Evolutionary conservation across 2,113 vertebrate genomes (phyloP).

Genomic region (Aegithalos caudatus): DNA sequence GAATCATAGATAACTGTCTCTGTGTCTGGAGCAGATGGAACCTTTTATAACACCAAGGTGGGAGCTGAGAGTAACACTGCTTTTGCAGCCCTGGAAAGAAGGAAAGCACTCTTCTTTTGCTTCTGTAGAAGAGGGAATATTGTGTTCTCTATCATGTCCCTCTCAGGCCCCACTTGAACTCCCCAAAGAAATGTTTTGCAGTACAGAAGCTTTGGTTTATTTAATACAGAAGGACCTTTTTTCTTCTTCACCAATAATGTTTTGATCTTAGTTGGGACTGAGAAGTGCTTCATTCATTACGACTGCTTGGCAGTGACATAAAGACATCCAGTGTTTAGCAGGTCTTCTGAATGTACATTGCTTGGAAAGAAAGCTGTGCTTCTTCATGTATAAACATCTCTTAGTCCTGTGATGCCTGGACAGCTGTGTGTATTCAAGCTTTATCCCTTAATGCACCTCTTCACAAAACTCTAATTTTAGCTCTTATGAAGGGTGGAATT

Average conservation of each 20-base stretch:
- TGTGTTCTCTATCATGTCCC: not conserved
- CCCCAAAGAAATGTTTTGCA: not conserved
- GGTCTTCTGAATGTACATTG: not conserved
- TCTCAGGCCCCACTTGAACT: conserved; percentile 22
- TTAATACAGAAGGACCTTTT: conserved; percentile 52
- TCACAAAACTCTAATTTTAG: not conserved
- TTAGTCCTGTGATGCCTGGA: not conserved
- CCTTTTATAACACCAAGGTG: not conserved
- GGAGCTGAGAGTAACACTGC: not conserved
- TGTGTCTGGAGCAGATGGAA: not conserved
- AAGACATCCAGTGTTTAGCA: conserved; percentile 44
- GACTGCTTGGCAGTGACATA: conserved; percentile 27
- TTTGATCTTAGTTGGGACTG: conserved; percentile 34
- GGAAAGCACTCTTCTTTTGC: not conserved
- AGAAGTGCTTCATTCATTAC: conserved; percentile 20
- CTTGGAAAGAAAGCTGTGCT: conserved; percentile 12
- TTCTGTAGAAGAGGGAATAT: not conserved
- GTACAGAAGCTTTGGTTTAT: conserved; percentile 4
- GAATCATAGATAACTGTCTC: not conserved
- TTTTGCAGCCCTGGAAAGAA: not conserved
- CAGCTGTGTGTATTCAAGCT: not conserved
- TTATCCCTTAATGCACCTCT: not conserved
- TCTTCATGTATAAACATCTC: conserved; percentile 12
- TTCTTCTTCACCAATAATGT: conserved; percentile 18
- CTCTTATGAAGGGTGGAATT: not conserved